Evolutionary conservation across 2,888 invertebrate species (phyloP).

Genomic region (Cryptus viduatorius): DNA sequence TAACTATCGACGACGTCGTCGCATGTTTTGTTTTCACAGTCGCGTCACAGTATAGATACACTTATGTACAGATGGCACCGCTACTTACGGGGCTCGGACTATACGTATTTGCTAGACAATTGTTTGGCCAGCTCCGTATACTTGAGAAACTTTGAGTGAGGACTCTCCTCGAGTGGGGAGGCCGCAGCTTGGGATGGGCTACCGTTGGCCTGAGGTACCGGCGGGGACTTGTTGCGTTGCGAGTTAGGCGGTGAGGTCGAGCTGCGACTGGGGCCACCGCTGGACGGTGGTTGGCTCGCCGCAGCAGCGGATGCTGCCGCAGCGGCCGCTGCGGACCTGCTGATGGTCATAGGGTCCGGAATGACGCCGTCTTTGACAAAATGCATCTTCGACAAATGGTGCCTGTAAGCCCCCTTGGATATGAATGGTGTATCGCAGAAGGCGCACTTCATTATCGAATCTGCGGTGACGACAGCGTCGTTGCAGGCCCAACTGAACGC

Average conservation of each 20-base stretch:
- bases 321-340: slow-evolving; percentile 86
- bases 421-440: slow-evolving; percentile 98
- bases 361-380: slow-evolving; percentile 96
- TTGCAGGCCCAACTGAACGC: slow-evolving; percentile 98
- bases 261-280: slow-evolving; percentile 77
- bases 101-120: slow-evolving; percentile 98
- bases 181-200: slow-evolving; percentile 86
- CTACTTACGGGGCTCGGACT: slow-evolving; percentile 86
- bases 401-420: slow-evolving; percentile 98
- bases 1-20: slow-evolving; percentile 67
- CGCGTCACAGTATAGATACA: slow-evolving; percentile 84
- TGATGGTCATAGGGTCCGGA: slow-evolving; percentile 89
- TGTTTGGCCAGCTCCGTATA: slow-evolving; percentile 99
- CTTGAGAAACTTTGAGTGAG: slow-evolving; percentile 98
- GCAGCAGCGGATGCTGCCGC: slow-evolving; percentile 80
- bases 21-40: slow-evolving; percentile 72
- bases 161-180: slow-evolving; percentile 91
- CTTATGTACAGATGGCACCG: slow-evolving; percentile 85
- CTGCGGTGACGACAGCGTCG: slow-evolving; percentile 94
- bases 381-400: slow-evolving; percentile 98
- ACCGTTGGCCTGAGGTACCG: slow-evolving; percentile 83
- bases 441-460: slow-evolving; percentile 97
- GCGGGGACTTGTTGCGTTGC: slow-evolving; percentile 87
- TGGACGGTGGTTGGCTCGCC: slow-evolving; percentile 84
- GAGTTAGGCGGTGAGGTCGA: slow-evolving; percentile 85